Evolutionary conservation across 2,888 invertebrate species (phyloP), one percentile per base, ranked within the genome.

Genomic region (Chloroclysta siterata): DNA sequence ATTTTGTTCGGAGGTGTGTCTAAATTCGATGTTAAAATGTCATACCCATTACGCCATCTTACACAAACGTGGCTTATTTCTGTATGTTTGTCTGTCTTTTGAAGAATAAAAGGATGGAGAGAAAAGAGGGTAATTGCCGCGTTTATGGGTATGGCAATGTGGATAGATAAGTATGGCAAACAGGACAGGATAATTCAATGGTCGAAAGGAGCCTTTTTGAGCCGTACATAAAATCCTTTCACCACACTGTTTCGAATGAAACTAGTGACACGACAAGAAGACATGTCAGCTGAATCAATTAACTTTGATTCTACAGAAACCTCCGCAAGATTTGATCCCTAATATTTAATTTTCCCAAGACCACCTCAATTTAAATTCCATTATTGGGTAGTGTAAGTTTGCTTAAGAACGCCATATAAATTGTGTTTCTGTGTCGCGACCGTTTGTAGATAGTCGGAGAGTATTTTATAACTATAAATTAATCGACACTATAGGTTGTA

Each of bases 401-500:
- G 80, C 80, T 80, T 80, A 68, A 67, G 70, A 74, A 64, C 63
- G 64, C 70, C 69, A 64, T 69, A 29, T 51, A 54, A 66, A 39
- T 11, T 39, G 36, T 74, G 70, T 70, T 72, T 69, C 68, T 44
- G 63, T 79, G 73, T 75, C 68, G 72, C 74, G 64, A 66, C 76
- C 75, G 72, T 76, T 72, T 83, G 82, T 85, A 83, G 84, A 83
- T 84, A 87, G 83, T 79, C 73, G 47, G 71, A 77, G 76, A 78
- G 82, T 86, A 82, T 83, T 77, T 79, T 77, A 77, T 78, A 78
- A 74, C 71, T 78, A 75, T 62, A 68, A 71, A 75, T 74, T 66
- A 68, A 70, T 84, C 81, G 79, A 84, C 81, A 82, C 77, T 79
- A 81, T 87, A 86, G 88, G 86, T 88, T 90, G 89, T 89, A 89